Conservation (phyloP, 2,113 vertebrate species). For the Chrysemys picta region DNA sequence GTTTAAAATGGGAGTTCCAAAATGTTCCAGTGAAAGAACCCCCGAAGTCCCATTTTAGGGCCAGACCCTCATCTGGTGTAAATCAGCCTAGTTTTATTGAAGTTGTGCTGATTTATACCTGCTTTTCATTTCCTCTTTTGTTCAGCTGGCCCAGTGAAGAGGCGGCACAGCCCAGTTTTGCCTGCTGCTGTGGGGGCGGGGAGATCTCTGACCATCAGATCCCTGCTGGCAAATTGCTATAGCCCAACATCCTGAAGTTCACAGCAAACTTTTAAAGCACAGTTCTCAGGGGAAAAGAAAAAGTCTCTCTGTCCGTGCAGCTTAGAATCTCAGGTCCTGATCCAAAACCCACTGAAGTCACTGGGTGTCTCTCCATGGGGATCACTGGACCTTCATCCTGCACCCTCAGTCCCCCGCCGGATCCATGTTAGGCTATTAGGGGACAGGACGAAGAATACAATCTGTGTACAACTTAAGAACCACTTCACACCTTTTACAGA, state of each 20-base stretch:
- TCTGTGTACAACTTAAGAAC: background rate
- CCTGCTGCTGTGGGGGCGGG: background rate
- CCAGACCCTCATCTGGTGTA: background rate
- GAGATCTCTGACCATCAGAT: background rate
- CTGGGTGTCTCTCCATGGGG: background rate
- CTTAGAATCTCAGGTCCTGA: background rate
- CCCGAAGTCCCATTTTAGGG: background rate
- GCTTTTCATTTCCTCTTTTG: background rate
- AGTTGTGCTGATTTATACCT: background rate
- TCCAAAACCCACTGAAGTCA: background rate
- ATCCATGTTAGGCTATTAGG: background rate
- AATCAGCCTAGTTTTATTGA: background rate
- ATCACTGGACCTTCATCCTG: background rate
- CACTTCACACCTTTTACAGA: background rate
- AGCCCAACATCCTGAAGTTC: background rate
- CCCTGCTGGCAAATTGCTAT: background rate
- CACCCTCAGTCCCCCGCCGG: background rate
- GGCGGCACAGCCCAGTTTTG: background rate
- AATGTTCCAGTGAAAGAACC: background rate
- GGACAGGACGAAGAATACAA: no score
- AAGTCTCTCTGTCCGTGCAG: background rate
- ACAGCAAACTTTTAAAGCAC: accelerated
- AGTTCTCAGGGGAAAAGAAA: background rate
- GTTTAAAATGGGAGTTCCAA: background rate
- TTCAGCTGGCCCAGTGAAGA: background rate